A percentile compares a stretch with the other conserved stretches of the same genome.
Evolutionary conservation across 1,140 invertebrate genomes (phyloP).

Genomic region (Saccostrea echinata): DNA sequence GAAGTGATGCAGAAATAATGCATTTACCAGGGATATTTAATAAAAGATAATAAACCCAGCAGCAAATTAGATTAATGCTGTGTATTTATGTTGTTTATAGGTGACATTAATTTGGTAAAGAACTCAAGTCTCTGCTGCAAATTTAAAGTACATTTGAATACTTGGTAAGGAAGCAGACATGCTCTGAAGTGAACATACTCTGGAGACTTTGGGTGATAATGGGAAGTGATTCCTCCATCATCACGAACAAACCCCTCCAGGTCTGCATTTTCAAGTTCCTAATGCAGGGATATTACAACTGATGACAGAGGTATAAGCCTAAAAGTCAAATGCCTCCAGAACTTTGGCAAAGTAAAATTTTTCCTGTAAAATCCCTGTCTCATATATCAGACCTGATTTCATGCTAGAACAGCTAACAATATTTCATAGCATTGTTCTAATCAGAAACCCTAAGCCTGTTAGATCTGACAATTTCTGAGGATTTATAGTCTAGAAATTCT

Average conservation of each 20-base stretch:
- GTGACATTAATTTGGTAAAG: background rate
- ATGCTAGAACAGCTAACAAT: background rate
- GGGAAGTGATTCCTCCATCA: background rate
- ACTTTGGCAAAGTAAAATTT: background rate
- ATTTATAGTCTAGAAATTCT: slow-evolving; percentile 5
- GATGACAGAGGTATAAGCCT: background rate
- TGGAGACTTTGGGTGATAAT: background rate
- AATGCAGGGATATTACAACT: background rate
- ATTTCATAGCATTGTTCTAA: background rate
- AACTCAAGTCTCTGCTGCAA: background rate
- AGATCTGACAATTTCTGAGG: background rate
- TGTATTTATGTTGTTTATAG: background rate
- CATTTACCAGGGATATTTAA: background rate
- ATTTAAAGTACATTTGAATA: background rate
- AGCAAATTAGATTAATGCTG: background rate
- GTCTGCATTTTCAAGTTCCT: slow-evolving; percentile 1
- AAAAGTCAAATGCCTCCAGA: background rate
- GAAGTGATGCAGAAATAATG: background rate
- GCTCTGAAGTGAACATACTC: background rate
- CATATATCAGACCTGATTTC: background rate
- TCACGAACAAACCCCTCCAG: background rate
- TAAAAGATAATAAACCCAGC: background rate
- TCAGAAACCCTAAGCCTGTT: background rate
- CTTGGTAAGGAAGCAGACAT: background rate
- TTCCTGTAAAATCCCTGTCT: background rate